Evolutionary conservation across 2,797 vertebrate species (phyloP), one percentile per base, ranked within the genome.

Genomic region (Lepilemur septentrionalis): DNA sequence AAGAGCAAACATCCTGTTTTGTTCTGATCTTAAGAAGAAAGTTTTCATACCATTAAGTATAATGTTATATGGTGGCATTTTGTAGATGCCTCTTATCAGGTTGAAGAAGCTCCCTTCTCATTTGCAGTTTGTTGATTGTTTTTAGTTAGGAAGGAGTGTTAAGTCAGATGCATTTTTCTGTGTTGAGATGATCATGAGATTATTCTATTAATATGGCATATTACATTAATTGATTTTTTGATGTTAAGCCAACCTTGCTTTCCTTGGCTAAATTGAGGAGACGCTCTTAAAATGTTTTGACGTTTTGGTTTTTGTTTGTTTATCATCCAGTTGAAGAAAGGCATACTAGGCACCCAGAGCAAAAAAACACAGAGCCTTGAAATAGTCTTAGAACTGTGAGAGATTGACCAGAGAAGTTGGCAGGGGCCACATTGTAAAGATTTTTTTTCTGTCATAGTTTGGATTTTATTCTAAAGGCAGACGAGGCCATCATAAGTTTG

Each of bases 121-220:
- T 89, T 75, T 55, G n/a, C 85, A 80, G 23, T 94, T 92, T 85
- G 48, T 55, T 89, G 30, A 63, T 15, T 92, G 61, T 92, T 93
- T 96, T 95, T 88, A 76, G 18, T 79, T 80, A 85, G 91, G 46
- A 57, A 50, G 28, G 59, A 32, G 22, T 76, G 28, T 95, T 95
- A 87, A 88, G 25, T n/a, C 28, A 90, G 65, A 55, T 76, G 43
- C 23, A 59, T 69, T 92, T 85, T 76, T 76, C 48, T 75, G 0
- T 59, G 50, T 46, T 81, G 69, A 76, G 75, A 69, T 91, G 22
- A n/a, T 88, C 15, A 10, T 85, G 46, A 38, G 32, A 57, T 57
- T 57, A 23, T 25, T 82, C 32, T 48, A 28, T 65, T 84, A n/a
- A 80, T 88, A 69, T 32, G 59, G 23, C 73, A 72, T 76, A 35